Evolutionary conservation across 2,888 invertebrate species (phyloP), one percentile per base, ranked within the genome.

Genomic region (Amphipyra berbera): DNA sequence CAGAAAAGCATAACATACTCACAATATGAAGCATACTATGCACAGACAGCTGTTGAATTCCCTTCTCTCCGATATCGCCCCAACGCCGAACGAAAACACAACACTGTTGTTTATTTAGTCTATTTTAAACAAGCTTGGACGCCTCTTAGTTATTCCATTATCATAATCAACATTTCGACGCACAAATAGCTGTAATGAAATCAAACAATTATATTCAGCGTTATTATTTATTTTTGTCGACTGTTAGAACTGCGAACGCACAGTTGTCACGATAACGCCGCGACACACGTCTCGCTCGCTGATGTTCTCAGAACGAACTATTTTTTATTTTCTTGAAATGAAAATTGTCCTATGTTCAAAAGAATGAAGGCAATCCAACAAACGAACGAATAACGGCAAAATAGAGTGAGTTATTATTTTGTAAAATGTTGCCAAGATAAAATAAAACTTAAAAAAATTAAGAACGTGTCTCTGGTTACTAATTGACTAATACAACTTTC

Each of bases 21-120:
- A 94, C 94, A 91, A 84, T 90, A 90, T 89, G 85, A 85, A 91
- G 89, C 94, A 94, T 94, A 91, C 92, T 94, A 93, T 91, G 92
- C 90, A 84, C 82, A 79, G 89, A 88, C 90, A 90, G 92, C 89
- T 91, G 90, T 86, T 90, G 82, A 88, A 86, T 84, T 83, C 85
- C 83, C 85, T 85, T 86, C 83, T 84, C 74, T 79, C 68, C 70
- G 83, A 82, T 76, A 79, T 83, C 81, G 81, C 83, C 85, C 30
- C 82, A 83, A 85, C 86, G 86, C 86, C 84, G 81, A 88, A 87
- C 81, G 76, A 88, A 90, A 90, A 90, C 92, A 93, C 91, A 88
- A 87, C 91, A 91, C 89, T 79, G 72, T 76, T 82, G 82, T 85
- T 86, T 88, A 79, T 86, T 85, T 87, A 80, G 83, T 85, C 81